A percentile compares a stretch with the other conserved stretches of the same genome.
These are phyloP conservation scores for Tapirus indicus DNA, from an alignment of 2,797 vertebrate genomes.

Conservation along the genomic window DNA sequence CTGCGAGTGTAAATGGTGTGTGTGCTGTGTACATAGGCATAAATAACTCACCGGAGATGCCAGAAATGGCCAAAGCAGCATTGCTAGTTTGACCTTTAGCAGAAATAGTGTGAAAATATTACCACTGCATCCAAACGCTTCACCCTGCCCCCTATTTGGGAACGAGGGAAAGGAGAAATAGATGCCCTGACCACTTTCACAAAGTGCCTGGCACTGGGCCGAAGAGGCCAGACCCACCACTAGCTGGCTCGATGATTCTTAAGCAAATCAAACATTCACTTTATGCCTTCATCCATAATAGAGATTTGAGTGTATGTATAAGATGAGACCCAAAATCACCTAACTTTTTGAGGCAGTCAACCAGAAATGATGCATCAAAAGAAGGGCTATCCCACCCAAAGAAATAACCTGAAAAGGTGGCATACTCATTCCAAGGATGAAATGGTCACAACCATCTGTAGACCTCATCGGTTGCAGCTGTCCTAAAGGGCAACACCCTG, in stretches of 20 bases:
- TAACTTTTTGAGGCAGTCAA: not conserved
- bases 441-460: not conserved
- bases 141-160: not conserved
- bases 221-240: not conserved
- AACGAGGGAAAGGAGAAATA: not conserved
- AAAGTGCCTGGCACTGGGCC: accelerated
- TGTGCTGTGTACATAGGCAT: conserved; percentile 72
- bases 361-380: not conserved
- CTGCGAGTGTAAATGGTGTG: conserved; percentile 67
- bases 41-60: conserved; percentile 74
- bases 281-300: not conserved
- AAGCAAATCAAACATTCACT: not conserved
- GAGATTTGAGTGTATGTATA: not conserved
- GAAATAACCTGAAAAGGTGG: not conserved
- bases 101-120: conserved; percentile 26
- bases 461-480: accelerated
- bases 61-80: conserved; percentile 28
- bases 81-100: conserved; percentile 51
- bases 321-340: not conserved
- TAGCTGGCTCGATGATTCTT: not conserved
- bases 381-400: not conserved
- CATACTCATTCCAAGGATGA: not conserved
- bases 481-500: not conserved
- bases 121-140: not conserved
- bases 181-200: not conserved